Conservation (phyloP, 2,888 invertebrate species). For the Malachius bipustulatus region DNA sequence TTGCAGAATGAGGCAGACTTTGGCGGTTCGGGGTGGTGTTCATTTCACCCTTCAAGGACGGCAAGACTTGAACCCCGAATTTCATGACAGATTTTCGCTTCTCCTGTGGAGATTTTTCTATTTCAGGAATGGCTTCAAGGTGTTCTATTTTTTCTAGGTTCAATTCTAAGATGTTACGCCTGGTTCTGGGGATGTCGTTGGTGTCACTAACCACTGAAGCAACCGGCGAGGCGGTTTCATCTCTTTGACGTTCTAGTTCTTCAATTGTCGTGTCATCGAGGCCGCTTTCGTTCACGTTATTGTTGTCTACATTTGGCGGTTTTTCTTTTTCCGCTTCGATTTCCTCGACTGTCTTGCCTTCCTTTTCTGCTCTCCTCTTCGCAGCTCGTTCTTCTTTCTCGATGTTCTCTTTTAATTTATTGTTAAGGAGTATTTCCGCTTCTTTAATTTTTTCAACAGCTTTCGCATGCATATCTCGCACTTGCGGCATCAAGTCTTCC, state of each 20-base stretch:
- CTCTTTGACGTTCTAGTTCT: background rate
- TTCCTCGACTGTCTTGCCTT: background rate
- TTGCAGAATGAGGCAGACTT: background rate
- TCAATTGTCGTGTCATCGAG: too few relatives aligned
- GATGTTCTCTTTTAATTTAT: background rate
- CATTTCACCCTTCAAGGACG: background rate
- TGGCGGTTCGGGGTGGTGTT: background rate
- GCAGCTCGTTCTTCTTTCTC: background rate
- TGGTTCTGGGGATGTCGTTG: background rate
- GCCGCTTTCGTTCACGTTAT: background rate
- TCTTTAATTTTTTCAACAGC: background rate
- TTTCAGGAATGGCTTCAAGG: background rate
- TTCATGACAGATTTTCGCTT: background rate
- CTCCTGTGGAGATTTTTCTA: background rate
- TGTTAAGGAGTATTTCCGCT: background rate
- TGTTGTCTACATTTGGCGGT: background rate
- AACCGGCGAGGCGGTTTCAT: background rate
- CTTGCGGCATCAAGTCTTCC: constrained; percentile 1
- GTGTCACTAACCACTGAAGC: background rate
- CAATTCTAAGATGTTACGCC: background rate
- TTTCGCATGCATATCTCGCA: background rate
- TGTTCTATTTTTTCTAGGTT: background rate
- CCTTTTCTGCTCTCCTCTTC: background rate
- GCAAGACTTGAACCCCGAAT: background rate
- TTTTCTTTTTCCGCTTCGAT: background rate